A percentile compares a stretch with the other conserved stretches of the same genome.
Conservation (phyloP, 1,140 invertebrate species). For the Drosophila obscura region DNA sequence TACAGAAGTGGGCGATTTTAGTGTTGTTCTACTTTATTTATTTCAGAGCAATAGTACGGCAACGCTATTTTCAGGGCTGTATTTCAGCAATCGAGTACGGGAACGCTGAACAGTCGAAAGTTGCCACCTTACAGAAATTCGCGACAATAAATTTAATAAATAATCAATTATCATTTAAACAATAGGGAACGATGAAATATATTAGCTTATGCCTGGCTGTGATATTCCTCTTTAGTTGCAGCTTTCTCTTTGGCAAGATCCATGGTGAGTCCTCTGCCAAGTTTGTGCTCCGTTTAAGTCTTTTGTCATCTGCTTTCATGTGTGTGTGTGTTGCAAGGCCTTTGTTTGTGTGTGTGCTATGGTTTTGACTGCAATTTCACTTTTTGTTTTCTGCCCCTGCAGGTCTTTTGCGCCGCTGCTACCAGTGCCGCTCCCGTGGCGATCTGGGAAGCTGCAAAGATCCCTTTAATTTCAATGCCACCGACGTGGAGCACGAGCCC, state of each 20-base stretch:
- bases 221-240: conserved; percentile 25
- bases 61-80: too few species aligned
- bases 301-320: conserved; percentile 20
- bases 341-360: conserved; percentile 13
- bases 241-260: conserved; percentile 10
- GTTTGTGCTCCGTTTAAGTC: conserved; percentile 40
- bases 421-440: conserved; percentile 92
- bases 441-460: conserved; percentile 95
- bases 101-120: too few species aligned
- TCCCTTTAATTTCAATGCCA: conserved; percentile 91
- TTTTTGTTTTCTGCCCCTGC: conserved; percentile 14
- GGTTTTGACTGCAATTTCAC: conserved; percentile 19
- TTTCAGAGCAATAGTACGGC: too few species aligned
- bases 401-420: conserved; percentile 89
- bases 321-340: conserved; percentile 5
- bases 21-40: too few species aligned
- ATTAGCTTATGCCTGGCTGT: conserved; percentile 29
- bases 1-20: conserved; percentile 9
- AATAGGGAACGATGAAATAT: conserved; percentile 20
- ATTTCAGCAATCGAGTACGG: too few species aligned
- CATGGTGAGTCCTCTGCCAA: conserved; percentile 20
- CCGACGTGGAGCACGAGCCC: conserved; percentile 87
- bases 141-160: conserved; percentile 12
- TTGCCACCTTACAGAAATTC: too few species aligned
- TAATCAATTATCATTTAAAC: not conserved